These are phyloP conservation scores for Amphibalanus amphitrite DNA, from an alignment of 1,140 invertebrate species.

Conservation along the genomic window DNA sequence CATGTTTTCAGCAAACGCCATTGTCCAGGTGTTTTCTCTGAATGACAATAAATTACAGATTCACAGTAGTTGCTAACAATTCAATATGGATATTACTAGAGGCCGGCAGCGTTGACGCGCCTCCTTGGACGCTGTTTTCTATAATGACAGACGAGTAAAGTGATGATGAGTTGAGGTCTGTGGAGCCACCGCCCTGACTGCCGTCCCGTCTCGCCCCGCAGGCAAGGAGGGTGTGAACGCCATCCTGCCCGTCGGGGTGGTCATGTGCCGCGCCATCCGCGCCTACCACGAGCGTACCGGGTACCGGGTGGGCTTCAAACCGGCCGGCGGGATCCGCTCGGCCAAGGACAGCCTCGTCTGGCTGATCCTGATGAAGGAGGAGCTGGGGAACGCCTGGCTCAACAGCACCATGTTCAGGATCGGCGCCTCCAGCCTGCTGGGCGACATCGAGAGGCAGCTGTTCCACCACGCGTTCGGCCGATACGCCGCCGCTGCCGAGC, in stretches of 20 bases:
- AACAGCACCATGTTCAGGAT: slow-evolving; percentile 68
- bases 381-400: slow-evolving; percentile 76
- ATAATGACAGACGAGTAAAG: too few species aligned
- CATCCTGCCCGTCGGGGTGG: slow-evolving; percentile 68
- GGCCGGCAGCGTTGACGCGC: too few species aligned
- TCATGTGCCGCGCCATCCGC: slow-evolving; percentile 86
- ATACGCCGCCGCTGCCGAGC: slow-evolving; percentile 19
- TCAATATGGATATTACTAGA: too few species aligned
- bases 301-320: slow-evolving; percentile 85
- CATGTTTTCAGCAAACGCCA: too few species aligned
- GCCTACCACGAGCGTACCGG: slow-evolving; percentile 55
- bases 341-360: slow-evolving; percentile 69
- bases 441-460: slow-evolving; percentile 51
- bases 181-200: too few species aligned
- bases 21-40: too few species aligned
- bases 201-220: too few species aligned
- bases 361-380: slow-evolving; percentile 64
- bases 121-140: too few species aligned
- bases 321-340: slow-evolving; percentile 88
- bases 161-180: too few species aligned
- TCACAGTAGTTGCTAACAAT: too few species aligned
- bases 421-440: slow-evolving; percentile 77
- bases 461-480: slow-evolving; percentile 24
- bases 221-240: slow-evolving; percentile 87
- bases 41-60: too few species aligned